These are phyloP conservation scores for Automeris io DNA, from an alignment of 2,888 invertebrate genomes.

Conservation along the genomic window DNA sequence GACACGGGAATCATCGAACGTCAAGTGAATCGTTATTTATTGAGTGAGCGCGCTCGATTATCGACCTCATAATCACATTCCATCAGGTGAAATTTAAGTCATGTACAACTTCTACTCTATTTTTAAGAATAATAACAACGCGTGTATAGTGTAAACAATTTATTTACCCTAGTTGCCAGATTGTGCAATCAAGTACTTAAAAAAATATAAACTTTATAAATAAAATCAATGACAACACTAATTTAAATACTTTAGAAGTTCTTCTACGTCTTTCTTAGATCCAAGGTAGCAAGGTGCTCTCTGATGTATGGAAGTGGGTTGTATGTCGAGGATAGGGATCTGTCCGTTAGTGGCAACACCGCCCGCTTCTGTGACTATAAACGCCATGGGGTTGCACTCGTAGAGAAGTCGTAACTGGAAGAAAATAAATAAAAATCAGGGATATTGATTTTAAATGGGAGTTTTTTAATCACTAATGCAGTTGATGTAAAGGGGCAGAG, in stretches of 20 bases:
- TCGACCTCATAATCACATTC: too few species aligned
- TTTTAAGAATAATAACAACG: too few species aligned
- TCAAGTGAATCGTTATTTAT: too few species aligned
- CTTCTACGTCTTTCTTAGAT: constrained; percentile 93
- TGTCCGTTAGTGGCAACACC: constrained; percentile 91
- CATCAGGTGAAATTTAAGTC: too few species aligned
- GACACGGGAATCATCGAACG: too few species aligned
- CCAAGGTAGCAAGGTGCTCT: constrained; percentile 95
- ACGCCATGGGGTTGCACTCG: constrained; percentile 99
- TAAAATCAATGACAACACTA: too few species aligned
- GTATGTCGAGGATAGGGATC: constrained; percentile 89
- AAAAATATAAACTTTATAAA: not conserved
- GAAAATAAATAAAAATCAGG: constrained; percentile 13
- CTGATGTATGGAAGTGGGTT: constrained; percentile 91
- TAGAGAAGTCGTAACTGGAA: constrained; percentile 94
- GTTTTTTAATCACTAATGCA: too few species aligned
- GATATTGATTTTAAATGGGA: not conserved
- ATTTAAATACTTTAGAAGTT: constrained; percentile 74
- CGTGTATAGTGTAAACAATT: too few species aligned
- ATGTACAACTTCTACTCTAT: too few species aligned
- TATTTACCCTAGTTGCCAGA: not conserved
- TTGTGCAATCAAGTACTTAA: not conserved
- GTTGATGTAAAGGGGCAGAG: too few species aligned
- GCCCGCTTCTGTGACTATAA: constrained; percentile 92
- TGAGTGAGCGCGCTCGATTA: too few species aligned